phyloP scores from a whole-genome alignment of 2,797 vertebrate genomes.

The Graptemys geographica region DNA sequence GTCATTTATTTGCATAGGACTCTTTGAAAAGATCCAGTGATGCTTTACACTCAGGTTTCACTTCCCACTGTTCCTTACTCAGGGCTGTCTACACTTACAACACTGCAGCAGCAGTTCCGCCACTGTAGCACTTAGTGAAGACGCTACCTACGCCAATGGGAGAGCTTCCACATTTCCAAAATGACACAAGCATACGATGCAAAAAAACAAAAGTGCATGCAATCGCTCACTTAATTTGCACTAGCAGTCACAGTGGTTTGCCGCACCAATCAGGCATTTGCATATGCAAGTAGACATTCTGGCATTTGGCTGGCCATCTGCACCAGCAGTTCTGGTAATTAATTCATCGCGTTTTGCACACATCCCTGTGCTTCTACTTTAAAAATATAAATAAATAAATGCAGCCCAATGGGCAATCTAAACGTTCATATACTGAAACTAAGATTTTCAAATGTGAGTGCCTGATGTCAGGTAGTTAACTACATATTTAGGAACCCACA shows the following conservation, averaged over 20 bases:
- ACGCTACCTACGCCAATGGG: background rate
- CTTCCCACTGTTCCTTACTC: background rate
- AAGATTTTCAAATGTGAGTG: background rate
- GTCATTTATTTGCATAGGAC: background rate
- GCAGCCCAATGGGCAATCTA: background rate
- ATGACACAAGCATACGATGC: background rate
- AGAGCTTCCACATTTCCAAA: background rate
- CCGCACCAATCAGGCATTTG: background rate
- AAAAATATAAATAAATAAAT: background rate
- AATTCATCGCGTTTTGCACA: background rate
- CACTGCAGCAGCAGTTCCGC: background rate
- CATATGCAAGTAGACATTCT: background rate
- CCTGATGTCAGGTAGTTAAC: background rate
- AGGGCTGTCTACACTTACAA: background rate
- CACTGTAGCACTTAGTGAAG: background rate
- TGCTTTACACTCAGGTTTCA: background rate
- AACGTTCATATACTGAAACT: background rate
- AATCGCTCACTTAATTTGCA: background rate
- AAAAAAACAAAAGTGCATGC: background rate
- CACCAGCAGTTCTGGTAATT: background rate
- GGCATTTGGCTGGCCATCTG: background rate
- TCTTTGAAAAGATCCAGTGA: background rate
- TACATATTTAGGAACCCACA: background rate
- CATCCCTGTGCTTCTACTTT: too few relatives aligned
- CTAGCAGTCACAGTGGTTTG: background rate